These are phyloP conservation scores for Tipula helvola DNA, from an alignment of 2,888 invertebrate genomes.

Conservation along the genomic window DNA sequence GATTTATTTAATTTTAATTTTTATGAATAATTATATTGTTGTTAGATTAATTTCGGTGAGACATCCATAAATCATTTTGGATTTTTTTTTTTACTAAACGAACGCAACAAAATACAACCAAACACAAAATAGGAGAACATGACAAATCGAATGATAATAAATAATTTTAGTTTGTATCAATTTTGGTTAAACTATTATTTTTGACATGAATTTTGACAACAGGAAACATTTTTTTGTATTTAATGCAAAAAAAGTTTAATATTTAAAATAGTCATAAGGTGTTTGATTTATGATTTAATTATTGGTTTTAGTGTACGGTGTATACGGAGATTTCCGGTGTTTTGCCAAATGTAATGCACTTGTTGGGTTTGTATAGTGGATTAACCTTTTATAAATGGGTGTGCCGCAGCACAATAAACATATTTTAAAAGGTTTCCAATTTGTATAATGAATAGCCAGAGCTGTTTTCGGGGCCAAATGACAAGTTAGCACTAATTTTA, in stretches of 20 bases:
- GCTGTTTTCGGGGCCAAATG: no score
- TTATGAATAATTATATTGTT: background rate
- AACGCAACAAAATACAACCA: background rate
- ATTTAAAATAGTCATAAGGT: background rate
- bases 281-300: background rate
- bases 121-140: background rate
- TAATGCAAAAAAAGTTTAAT: background rate
- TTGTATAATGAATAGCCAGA: no score
- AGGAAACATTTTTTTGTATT: background rate
- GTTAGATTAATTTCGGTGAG: background rate
- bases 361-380: background rate
- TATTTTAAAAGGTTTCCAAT: no score
- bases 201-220: background rate
- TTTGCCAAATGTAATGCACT: background rate
- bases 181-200: background rate
- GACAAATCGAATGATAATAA: background rate
- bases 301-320: background rate
- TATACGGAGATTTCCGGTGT: background rate
- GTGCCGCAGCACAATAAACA: background rate
- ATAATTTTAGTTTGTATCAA: background rate
- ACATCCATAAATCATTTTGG: background rate
- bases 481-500: no score
- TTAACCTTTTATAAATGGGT: background rate
- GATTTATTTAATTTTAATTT: background rate
- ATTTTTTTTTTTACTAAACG: background rate